Evolutionary conservation across 2,113 vertebrate genomes (phyloP), one percentile per base, ranked within the genome.

Genomic region (Pollimyrus isidori): DNA sequence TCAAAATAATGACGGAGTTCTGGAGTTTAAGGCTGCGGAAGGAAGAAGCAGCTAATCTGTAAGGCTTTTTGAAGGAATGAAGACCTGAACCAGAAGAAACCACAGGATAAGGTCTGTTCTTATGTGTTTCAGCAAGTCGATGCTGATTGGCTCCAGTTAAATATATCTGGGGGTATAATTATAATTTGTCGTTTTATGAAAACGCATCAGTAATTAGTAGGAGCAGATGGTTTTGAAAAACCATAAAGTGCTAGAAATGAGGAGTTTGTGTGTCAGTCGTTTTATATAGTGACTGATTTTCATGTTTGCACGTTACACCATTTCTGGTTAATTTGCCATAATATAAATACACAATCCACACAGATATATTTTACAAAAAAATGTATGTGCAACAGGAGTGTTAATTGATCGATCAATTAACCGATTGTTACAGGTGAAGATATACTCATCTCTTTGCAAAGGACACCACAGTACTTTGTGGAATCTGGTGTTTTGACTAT

Each of bases 51-150:
- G 46, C 7, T 26, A 56, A 87, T 50, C 69, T 88, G 89, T 89
- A 91, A 83, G 86, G 90, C 92, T 93, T 86, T 39, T 56, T n/a
- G 50, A 39, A 87, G n/a, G 26, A 39, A 15, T 86, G 49, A 86
- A 30, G 46, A 42, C 86, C 13, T 42, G 35, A 42, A 19, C 11
- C 62, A 19, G 17, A 19, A 42, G 30, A 42, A 17, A 21, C 73
- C 73, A 5, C 35, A 42, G 73, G 69, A 76, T 30, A 80, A 42
- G 30, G 35, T 80, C 35, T 80, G 73, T 42, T 42, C 30, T 42
- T 80, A 42, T 39, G 73, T 19, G 13, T 26, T 42, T 35, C 73
- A 42, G 73, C 73, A 17, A 17, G 73, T 7, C 2, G 13, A 26
- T 65, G n/a, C 62, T 69, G 73, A 42, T 42, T 76, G 69, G 69